Evolutionary conservation across 2,797 vertebrate genomes (phyloP), one percentile per base, ranked within the genome.

Genomic region (Remorina albescens): DNA sequence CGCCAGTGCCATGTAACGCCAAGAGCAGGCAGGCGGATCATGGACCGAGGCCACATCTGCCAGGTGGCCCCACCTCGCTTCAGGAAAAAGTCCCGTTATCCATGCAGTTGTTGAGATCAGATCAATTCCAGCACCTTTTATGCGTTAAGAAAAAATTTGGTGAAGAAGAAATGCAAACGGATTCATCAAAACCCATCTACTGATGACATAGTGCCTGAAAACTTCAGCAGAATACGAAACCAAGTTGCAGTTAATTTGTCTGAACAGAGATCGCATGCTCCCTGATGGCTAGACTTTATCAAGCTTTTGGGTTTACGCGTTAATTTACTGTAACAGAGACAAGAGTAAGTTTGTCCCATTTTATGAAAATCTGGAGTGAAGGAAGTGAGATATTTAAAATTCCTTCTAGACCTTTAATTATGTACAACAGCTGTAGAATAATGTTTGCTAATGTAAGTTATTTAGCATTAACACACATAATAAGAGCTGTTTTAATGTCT

Each of bases 11-110:
- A 73, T n/a, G 9, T 16, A 70, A 72, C 2, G 3, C 58, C 61
- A 28, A 56, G 36, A 61, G 44, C 41, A 59, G 73, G 63, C 50
- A 47, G 47, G 26, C 30, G 72, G 75, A 81, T 71, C 59, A 60
- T 36, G 34, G 74, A 76, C 71, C 26, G 25, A 66, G 58, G 46
- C 36, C 12, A 15, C 16, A 71, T 44, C 25, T 2, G n/a, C 0
- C 8, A 70, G 44, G 51, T 37, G 34, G 56, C 63, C 41, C 26
- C 56, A 66, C 69, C n/a, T n/a, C 8, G n/a, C n/a, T 37, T 58
- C 46, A 70, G 54, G 44, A 58, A 49, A 71, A 66, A 71, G 21
- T 61, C 41, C 11, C 8, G 25, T 25, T 36, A 25, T 71, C 46
- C 2, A 6, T 51, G 55, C 37, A 50, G 25, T 32, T 23, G 8